Evolutionary conservation across 2,797 vertebrate genomes (phyloP), one percentile per base, ranked within the genome.

Genomic region (Pipistrellus pygmaeus): DNA sequence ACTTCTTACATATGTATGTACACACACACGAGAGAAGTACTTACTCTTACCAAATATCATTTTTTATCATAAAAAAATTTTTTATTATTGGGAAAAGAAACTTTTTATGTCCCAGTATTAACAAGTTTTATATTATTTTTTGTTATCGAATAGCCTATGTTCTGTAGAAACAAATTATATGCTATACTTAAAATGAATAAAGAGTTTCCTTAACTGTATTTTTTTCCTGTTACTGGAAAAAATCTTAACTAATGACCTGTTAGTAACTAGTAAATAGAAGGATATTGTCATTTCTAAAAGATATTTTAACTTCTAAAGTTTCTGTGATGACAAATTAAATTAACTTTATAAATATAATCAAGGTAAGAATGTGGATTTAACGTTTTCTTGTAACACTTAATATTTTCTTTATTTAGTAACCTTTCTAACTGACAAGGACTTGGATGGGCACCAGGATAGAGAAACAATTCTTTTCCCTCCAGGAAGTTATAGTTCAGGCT

Each of bases 71-170:
- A 68, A 53, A 77, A 89, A 71, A 23, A 12, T 18, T 72, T 32
- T 93, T 9, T 3, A 44, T 84, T 41, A 48, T 68, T 90, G 77
- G 55, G 32, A 92, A 81, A 86, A 89, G 51, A 48, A 93, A 86
- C 72, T 89, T 76, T 3, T 51, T 88, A 38, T 73, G 5, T 68
- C 57, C 35, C 51, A 53, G 7, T 77, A 81, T 86, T 80, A 55
- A 72, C 10, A 92, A 38, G 8, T 62, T 55, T 85, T 89, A 6
- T n/a, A 48, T 83, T 92, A 66, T 23, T 38, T 85, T 94, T 77
- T n/a, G 60, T 53, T 87, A 72, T 55, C 69, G 71, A 72, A 75
- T 66, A 77, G 9, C 71, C 9, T 69, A 7, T 68, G 7, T 96
- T 84, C 20, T 55, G 0, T 68, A 81, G 23, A 64, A 89, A 64